Percentiles rank a stretch among this genome's conserved stretches.
Evolutionary conservation across 1,140 invertebrate genomes (phyloP).

Genomic region (Euura lappo): DNA sequence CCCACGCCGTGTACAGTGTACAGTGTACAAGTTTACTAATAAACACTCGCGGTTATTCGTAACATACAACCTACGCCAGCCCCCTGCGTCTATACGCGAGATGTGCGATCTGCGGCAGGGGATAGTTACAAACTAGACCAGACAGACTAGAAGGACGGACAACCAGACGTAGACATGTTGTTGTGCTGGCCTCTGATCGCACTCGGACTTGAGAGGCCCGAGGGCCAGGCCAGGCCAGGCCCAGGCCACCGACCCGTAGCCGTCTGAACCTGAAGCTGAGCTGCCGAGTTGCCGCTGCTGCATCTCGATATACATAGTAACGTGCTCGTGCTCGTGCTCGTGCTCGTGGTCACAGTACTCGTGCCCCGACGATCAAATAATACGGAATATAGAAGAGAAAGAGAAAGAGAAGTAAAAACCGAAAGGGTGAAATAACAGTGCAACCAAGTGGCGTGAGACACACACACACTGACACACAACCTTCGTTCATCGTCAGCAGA

Average conservation of each 20-base stretch:
- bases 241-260: background rate
- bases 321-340: background rate
- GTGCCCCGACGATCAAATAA: background rate
- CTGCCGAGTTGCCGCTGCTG: background rate
- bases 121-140: background rate
- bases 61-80: too few species aligned
- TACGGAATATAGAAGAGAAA: background rate
- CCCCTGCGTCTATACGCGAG: background rate
- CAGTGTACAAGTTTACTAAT: background rate
- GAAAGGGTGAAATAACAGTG: slow-evolving; percentile 5
- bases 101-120: background rate
- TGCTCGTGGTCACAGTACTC: background rate
- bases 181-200: slow-evolving; percentile 6
- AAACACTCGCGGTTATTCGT: background rate
- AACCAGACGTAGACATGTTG: background rate
- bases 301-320: slow-evolving; percentile 2
- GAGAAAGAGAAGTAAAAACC: slow-evolving; percentile 11
- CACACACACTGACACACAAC: background rate
- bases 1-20: too few species aligned
- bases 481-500: background rate
- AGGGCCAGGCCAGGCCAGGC: background rate
- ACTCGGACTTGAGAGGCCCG: slow-evolving; percentile 3
- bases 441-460: background rate
- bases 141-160: background rate
- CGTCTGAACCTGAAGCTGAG: background rate